Conservation (phyloP, 2,113 vertebrate genomes). For the Paratilapia polleni region DNA sequence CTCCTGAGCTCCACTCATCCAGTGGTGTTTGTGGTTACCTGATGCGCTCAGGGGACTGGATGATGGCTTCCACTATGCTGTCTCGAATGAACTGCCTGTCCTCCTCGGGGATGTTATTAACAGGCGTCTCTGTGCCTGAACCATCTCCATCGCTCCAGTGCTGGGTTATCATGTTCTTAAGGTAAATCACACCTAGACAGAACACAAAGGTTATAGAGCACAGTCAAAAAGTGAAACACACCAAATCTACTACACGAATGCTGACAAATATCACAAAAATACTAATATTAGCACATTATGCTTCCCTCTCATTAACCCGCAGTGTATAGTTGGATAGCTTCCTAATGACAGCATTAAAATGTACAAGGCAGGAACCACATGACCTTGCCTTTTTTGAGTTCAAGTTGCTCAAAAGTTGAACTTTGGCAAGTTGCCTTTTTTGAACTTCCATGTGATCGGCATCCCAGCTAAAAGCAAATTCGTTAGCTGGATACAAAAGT, state of each 20-base stretch:
- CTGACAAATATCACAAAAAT: background rate
- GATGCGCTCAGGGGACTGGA: constrained; percentile 97
- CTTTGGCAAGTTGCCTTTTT: no score
- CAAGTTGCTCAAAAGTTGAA: no score
- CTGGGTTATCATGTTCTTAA: constrained; percentile 99
- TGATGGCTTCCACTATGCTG: constrained; percentile 98
- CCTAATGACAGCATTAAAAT: background rate
- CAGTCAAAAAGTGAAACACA: background rate
- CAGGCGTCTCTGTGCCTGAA: constrained; percentile 84
- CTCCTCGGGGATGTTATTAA: constrained; percentile 95
- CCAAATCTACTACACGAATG: background rate
- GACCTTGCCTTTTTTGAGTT: no score
- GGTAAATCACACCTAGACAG: constrained; percentile 94
- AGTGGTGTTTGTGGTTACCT: constrained; percentile 80
- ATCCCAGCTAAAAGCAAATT: background rate
- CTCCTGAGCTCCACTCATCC: background rate
- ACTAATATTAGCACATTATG: background rate
- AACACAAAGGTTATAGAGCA: background rate
- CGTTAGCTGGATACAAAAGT: background rate
- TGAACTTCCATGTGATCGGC: no score
- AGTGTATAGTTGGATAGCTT: background rate
- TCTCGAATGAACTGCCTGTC: constrained; percentile 95
- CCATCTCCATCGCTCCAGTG: constrained; percentile 95
- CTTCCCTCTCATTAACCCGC: no score
- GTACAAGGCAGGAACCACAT: no score